Percentiles rank a stretch among this genome's conserved stretches.
Conservation (phyloP, 2,113 vertebrate species). For the Halcyon malimbica region DNA sequence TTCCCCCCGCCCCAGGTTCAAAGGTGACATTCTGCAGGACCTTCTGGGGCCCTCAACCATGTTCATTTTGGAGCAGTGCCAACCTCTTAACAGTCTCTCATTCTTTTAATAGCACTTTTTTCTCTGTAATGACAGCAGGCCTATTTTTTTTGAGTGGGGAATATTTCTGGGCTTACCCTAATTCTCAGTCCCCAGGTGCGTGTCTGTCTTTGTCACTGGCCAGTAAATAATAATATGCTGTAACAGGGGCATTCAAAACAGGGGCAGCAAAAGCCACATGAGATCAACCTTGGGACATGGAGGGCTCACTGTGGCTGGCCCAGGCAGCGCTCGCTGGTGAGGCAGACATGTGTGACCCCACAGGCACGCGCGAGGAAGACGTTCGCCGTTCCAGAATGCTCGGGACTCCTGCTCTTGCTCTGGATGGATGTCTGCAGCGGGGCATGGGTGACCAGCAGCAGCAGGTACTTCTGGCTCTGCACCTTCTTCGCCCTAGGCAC, state of each 20-base stretch:
- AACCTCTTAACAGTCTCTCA: not conserved
- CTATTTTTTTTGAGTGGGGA: not conserved
- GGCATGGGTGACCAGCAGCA: not conserved
- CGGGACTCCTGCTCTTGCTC: rapidly evolving
- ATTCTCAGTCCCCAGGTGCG: not conserved
- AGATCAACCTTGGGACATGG: not conserved
- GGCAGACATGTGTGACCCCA: not conserved
- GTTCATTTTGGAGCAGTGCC: not conserved
- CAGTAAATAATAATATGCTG: not conserved
- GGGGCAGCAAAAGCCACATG: not conserved
- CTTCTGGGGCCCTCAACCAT: not conserved
- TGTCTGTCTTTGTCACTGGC: not conserved
- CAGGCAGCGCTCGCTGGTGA: not conserved
- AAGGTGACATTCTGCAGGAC: not conserved
- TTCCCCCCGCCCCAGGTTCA: not conserved
- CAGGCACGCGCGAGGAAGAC: not conserved
- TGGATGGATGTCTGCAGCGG: not conserved
- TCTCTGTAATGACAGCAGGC: slow-evolving; percentile 9
- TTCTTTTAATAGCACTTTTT: slow-evolving; percentile 24
- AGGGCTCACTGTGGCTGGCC: not conserved
- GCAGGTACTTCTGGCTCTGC: not conserved
- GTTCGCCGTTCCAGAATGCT: not conserved
- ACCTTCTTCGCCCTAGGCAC: not conserved
- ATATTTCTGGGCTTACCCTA: slow-evolving; percentile 46
- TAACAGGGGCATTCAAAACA: not conserved